Base-by-base conservation (phyloP, 2,797 vertebrate genomes). In the Neostethus bicornis region DNA sequence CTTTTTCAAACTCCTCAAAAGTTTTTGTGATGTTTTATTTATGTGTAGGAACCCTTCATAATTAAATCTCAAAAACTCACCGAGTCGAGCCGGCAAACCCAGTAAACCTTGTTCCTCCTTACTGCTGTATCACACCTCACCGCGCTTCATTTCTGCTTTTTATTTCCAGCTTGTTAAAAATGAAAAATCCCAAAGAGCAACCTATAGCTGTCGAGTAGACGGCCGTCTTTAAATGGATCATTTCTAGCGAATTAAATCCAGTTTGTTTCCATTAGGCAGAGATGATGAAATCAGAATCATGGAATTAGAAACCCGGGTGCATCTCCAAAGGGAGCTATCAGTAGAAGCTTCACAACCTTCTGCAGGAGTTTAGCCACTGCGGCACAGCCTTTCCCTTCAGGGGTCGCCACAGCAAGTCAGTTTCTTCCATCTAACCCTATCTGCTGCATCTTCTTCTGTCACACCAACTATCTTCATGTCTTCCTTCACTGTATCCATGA, bases 191-290 rank as follows among this genome's bases (percentile, higher is more conserved):
- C 47, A 11, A 14, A 23, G 29, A 2, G 0, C 5, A 1, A 24
- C 25, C 43, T 32, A 50, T 26, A 38, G 37, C 43, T 58, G 52
- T 44, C 51, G 56, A 47, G 50, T 41, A 45, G 38, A 54, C n/a
- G n/a, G n/a, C n/a, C n/a, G n/a, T n/a, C n/a, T 61, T 67, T 69
- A n/a, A n/a, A n/a, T n/a, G n/a, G n/a, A n/a, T 61, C 43, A 68
- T 82, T 79, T 68, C 45, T 43, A 47, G 17, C 2, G 17, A 57
- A 49, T 57, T 48, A 61, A 45, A 54, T 43, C n/a, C 29, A 16
- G 70, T 72, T 81, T 74, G 78, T 87, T 61, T 70, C 26, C 81
- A 83, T 80, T 68, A 58, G 38, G 4, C 20, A 29, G 39, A n/a
- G n/a, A n/a, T n/a, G n/a, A n/a, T n/a, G n/a, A n/a, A n/a, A n/a